Evolutionary conservation across 2,888 invertebrate genomes (phyloP), one percentile per base, ranked within the genome.

Genomic region (Heliothis peltigera): DNA sequence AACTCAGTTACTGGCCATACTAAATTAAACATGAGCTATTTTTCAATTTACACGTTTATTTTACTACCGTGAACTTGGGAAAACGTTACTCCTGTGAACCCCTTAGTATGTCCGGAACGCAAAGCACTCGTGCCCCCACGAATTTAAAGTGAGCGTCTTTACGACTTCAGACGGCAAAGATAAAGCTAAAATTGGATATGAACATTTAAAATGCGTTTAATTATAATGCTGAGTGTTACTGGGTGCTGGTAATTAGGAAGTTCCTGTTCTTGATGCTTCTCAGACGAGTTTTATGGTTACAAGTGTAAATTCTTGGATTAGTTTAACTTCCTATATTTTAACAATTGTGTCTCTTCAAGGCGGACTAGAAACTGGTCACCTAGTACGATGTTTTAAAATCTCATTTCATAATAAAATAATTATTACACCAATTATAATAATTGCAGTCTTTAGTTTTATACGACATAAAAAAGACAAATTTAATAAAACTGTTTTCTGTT

Each of bases 131-230:
- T 5, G 39, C 39, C 39, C 39, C n/a, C 39, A 70, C 64, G 48
- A 67, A 72, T 69, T 66, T 72, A 60, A 80, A 78, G 70, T 73
- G 57, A 55, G 21, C 60, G 25, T 19, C 46, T 79, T 80, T 77
- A 79, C 70, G 80, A 74, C 57, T 19, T 4, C 22, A 53, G 44
- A 53, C 44, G 15, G 43, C 49, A 32, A 59, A 67, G 54, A 64
- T 62, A 58, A 64, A 60, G 59, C 52, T 60, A 65, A 74, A 62
- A 49, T 54, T 68, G 65, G 70, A 70, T 64, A 58, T 58, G 46
- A 64, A 60, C 44, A 25, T 51, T 46, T 65, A 59, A 68, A 61
- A 63, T 52, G 32, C 59, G 55, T 76, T 79, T 73, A 69, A 73
- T 64, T 69, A 55, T 18, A 5, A 60, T 48, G 59, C 64, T 60